Base-by-base conservation (phyloP, 35 echinoderm and acorn worm species). In the Chiridota heheva region DNA sequence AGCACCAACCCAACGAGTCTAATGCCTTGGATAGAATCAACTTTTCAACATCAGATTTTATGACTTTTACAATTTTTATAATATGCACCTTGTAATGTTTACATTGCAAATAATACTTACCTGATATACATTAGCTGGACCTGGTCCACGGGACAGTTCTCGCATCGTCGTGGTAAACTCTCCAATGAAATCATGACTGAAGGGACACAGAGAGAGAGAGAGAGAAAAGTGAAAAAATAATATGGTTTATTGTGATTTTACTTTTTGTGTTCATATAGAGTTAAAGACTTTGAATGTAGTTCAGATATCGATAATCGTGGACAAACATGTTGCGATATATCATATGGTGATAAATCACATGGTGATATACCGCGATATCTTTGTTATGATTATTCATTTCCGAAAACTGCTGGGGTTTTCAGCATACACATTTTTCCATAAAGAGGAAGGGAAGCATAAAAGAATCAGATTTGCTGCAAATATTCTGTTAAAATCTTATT, bases 101-200 rank as follows among this genome's bases (percentile, higher is more conserved):
- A 51, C 47, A 12, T 51, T 37, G 51, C 69, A 44, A n/a, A 69
- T 26, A 29, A 42, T 36, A 69, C 85, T 70, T 71, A 94, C 91
- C 55, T 76, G 69, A 70, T 94, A 94, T 17, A 76, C 60, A 56
- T 94, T 94, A 1, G 78, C 42, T 49, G 72, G 69, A 20, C 91
- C 70, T 38, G 91, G 85, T 26, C 91, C 91, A 40, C 63, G 78
- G n/a, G 85, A 69, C 26, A 94, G 63, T 36, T 94, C 85, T 53
- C 92, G 49, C 17, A 75, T 57, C 16, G 44, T 90, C 3, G 92
- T 96, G 29, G 73, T 47, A 83, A 96, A 96, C 32, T 66, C 60
- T 13, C 92, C 92, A 83, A 96, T 96, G 28, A 90, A 82, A 81
- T 90, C 87, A 87, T 90, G 87, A 31, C 92, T 96, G 83, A 71